A percentile compares a stretch with the other conserved stretches of the same genome.
These are phyloP conservation scores for Myotis planiceps DNA, from an alignment of 2,797 vertebrate species.

Conservation along the genomic window DNA sequence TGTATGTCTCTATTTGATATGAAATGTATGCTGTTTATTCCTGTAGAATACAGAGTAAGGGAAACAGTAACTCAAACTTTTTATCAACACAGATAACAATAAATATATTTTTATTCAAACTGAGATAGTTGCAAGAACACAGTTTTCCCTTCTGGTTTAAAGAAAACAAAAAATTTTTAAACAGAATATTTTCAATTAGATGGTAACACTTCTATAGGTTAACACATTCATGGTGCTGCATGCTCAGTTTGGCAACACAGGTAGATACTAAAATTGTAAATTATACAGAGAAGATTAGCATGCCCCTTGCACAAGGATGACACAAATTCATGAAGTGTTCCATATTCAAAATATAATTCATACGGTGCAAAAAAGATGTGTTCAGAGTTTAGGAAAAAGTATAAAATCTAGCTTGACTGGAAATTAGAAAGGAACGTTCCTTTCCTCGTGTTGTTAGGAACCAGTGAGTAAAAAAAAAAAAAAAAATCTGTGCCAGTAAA, in stretches of 20 bases:
- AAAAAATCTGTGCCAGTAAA: neutral
- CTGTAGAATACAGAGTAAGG: slow-evolving; percentile 24
- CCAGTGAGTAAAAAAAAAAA: neutral
- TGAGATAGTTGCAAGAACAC: neutral
- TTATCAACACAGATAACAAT: neutral
- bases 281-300: neutral
- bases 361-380: neutral
- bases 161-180: neutral
- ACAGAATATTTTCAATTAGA: neutral
- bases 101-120: slow-evolving; percentile 3
- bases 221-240: neutral
- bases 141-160: neutral
- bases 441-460: neutral
- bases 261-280: neutral
- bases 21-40: slow-evolving; percentile 36
- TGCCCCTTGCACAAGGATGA: neutral
- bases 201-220: neutral
- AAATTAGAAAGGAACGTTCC: neutral
- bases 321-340: neutral
- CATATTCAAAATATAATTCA: neutral
- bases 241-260: neutral
- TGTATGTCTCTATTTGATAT: slow-evolving; percentile 55
- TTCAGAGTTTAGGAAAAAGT: neutral
- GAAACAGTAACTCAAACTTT: neutral
- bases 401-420: neutral